Evolutionary conservation across 2,888 invertebrate species (phyloP).

Genomic region (Temnothorax rugatulus): DNA sequence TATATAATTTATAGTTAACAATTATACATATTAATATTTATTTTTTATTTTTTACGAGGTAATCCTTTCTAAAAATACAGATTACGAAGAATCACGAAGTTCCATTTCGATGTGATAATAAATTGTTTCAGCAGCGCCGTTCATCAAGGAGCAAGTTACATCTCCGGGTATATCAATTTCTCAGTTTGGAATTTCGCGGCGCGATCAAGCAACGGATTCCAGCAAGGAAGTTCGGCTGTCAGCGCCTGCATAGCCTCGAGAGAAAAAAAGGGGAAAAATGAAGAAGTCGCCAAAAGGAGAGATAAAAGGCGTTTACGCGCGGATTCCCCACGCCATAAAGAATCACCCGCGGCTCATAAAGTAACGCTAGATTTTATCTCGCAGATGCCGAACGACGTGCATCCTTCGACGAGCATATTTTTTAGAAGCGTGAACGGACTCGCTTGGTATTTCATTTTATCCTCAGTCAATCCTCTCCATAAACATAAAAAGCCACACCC

Average conservation of each 20-base stretch:
- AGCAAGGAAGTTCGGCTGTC: constrained; percentile 74
- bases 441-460: constrained; percentile 65
- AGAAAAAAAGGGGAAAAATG: constrained; percentile 65
- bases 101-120: constrained; percentile 1
- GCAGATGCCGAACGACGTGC: constrained; percentile 80
- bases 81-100: background rate
- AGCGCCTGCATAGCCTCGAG: constrained; percentile 63
- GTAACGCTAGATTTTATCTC: constrained; percentile 85
- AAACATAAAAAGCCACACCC: background rate
- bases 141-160: constrained; percentile 40
- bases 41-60: background rate
- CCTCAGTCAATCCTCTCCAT: background rate
- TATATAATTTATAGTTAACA: background rate
- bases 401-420: constrained; percentile 76
- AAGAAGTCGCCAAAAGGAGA: constrained; percentile 48
- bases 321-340: constrained; percentile 82
- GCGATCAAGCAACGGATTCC: constrained; percentile 40
- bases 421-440: constrained; percentile 70
- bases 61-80: background rate
- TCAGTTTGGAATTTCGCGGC: constrained; percentile 69
- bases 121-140: constrained; percentile 31
- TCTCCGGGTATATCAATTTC: constrained; percentile 68
- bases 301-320: constrained; percentile 62
- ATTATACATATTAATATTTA: background rate
- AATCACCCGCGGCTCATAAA: constrained; percentile 86